Evolutionary conservation across 2,888 invertebrate species (phyloP).

Genomic region (Opisthograptis luteolata): DNA sequence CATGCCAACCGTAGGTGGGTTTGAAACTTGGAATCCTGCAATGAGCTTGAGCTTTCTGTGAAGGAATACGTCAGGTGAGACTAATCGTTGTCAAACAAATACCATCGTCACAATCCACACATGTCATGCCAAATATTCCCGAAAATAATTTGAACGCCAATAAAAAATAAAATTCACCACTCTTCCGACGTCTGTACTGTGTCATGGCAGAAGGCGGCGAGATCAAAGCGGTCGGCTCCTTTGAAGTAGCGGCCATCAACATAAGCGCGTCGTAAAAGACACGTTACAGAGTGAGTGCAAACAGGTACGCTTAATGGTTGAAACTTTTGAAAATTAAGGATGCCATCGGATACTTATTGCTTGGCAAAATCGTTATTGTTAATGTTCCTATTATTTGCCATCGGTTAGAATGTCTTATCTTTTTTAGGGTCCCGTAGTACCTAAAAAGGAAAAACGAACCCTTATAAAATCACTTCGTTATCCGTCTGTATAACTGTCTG

Average conservation of each 20-base stretch:
- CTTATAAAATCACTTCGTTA: too few relatives aligned
- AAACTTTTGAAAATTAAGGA: constrained; percentile 22
- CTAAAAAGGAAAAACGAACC: too few relatives aligned
- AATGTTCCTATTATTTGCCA: too few relatives aligned
- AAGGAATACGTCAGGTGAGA: too few relatives aligned
- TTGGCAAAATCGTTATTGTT: too few relatives aligned
- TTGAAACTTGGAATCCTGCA: too few relatives aligned
- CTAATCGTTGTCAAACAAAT: too few relatives aligned
- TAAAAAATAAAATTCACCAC: constrained; percentile 47
- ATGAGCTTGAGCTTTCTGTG: too few relatives aligned
- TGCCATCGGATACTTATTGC: background rate
- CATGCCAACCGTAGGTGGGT: too few relatives aligned
- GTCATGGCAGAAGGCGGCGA: constrained; percentile 56
- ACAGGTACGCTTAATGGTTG: constrained; percentile 30
- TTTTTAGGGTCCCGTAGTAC: too few relatives aligned
- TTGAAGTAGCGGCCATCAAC: constrained; percentile 60
- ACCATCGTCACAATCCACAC: background rate
- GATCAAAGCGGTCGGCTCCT: constrained; percentile 66
- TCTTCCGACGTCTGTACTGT: constrained; percentile 48
- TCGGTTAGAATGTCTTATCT: too few relatives aligned
- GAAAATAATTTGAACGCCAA: constrained; percentile 43
- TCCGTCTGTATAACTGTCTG: too few relatives aligned
- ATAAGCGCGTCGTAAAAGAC: constrained; percentile 60
- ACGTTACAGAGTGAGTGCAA: constrained; percentile 50
- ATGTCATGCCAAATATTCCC: constrained; percentile 12